These are phyloP conservation scores for Mesoligia furuncula DNA, from an alignment of 2,888 invertebrate species.

Conservation along the genomic window DNA sequence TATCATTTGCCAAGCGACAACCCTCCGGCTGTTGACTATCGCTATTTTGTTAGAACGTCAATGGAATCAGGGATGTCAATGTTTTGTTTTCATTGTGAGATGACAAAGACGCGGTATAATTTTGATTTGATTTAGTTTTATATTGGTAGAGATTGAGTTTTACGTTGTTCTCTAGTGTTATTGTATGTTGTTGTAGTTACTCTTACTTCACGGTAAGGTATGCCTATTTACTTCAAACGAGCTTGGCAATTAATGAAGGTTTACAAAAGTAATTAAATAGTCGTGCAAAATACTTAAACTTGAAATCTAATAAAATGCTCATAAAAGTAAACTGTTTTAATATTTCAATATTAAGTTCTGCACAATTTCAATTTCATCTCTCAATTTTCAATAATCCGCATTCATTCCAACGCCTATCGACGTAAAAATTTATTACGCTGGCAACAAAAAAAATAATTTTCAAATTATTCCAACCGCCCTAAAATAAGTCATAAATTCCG, in stretches of 20 bases:
- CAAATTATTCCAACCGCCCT: slow-evolving; percentile 66
- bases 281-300: neutral
- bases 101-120: slow-evolving; percentile 47
- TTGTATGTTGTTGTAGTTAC: slow-evolving; percentile 11
- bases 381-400: slow-evolving; percentile 62
- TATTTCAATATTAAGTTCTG: slow-evolving; percentile 40
- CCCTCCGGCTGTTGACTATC: slow-evolving; percentile 55
- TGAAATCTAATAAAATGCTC: slow-evolving; percentile 3
- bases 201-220: neutral
- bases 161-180: neutral
- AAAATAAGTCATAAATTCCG: slow-evolving; percentile 72
- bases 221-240: neutral
- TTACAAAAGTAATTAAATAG: neutral
- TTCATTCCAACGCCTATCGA: slow-evolving; percentile 63
- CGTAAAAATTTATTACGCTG: slow-evolving; percentile 67
- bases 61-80: slow-evolving; percentile 46
- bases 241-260: neutral
- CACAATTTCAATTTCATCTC: slow-evolving; percentile 52
- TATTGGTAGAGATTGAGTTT: slow-evolving; percentile 1
- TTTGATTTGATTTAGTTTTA: slow-evolving; percentile 35
- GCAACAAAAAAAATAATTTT: slow-evolving; percentile 65
- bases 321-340: slow-evolving; percentile 35
- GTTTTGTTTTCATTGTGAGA: slow-evolving; percentile 29
- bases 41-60: slow-evolving; percentile 42
- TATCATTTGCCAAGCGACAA: slow-evolving; percentile 56